phyloP scores from a whole-genome alignment of 1,140 invertebrate genomes.

The Rhyzopertha dominica region DNA sequence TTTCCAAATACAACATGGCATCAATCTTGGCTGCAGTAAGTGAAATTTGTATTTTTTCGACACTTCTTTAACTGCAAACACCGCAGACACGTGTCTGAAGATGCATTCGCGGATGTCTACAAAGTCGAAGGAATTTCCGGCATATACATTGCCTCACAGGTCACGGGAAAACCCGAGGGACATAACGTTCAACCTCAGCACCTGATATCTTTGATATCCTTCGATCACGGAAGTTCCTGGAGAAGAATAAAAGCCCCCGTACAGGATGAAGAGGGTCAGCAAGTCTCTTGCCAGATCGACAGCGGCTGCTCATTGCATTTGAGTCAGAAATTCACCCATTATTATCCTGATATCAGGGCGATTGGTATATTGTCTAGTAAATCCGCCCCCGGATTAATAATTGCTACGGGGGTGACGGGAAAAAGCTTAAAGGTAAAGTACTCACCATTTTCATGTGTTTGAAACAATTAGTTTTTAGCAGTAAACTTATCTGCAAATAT shows the following conservation, averaged over 20 bases:
- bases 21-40: slow-evolving; percentile 78
- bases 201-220: slow-evolving; percentile 77
- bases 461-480: too few relatives aligned
- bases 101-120: slow-evolving; percentile 84
- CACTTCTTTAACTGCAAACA: slow-evolving; percentile 1
- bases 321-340: slow-evolving; percentile 75
- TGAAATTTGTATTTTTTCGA: too few relatives aligned
- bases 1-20: slow-evolving; percentile 76
- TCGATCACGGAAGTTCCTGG: slow-evolving; percentile 84
- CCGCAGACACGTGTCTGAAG: slow-evolving; percentile 66
- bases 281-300: slow-evolving; percentile 56
- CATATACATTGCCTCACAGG: slow-evolving; percentile 84
- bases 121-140: slow-evolving; percentile 81
- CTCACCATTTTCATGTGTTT: too few relatives aligned
- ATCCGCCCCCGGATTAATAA: slow-evolving; percentile 81
- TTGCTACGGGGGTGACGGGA: slow-evolving; percentile 80
- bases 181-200: slow-evolving; percentile 63
- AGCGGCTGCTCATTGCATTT: slow-evolving; percentile 79
- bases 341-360: slow-evolving; percentile 73
- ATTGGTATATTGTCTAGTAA: slow-evolving; percentile 80
- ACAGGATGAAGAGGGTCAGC: slow-evolving; percentile 60
- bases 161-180: slow-evolving; percentile 50
- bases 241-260: slow-evolving; percentile 61
- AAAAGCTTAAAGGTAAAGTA: slow-evolving; percentile 60
- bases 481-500: too few relatives aligned